These are phyloP conservation scores for Tyrophagus putrescentiae DNA, from an alignment of 1,140 invertebrate genomes.

Conservation along the genomic window DNA sequence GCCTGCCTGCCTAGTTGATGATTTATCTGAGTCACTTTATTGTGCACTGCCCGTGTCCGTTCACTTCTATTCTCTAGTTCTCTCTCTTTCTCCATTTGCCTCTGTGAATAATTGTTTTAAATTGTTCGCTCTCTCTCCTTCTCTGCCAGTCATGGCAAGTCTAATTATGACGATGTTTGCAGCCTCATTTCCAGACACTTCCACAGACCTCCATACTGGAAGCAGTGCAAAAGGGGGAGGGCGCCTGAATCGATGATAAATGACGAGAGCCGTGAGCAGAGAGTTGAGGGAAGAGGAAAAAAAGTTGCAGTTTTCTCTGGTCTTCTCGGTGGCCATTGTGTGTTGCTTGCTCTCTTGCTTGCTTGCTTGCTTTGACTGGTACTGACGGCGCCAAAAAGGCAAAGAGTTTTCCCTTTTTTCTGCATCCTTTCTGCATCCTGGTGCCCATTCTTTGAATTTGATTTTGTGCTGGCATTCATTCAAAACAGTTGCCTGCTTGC, in stretches of 20 bases:
- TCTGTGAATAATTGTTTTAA: conserved; percentile 11
- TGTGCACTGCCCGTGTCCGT: not conserved
- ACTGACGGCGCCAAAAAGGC: no score
- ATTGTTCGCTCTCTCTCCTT: not conserved
- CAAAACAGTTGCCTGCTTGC: no score
- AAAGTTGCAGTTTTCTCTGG: not conserved
- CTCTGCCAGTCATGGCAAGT: not conserved
- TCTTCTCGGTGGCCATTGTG: no score
- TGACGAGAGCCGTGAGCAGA: not conserved
- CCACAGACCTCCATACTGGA: not conserved
- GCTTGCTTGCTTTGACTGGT: no score
- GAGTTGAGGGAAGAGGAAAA: no score
- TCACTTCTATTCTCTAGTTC: no score
- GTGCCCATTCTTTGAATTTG: no score
- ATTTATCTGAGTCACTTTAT: conserved; percentile 1
- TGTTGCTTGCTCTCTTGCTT: no score
- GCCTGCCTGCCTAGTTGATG: not conserved
- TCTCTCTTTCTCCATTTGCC: not conserved
- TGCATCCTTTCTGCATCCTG: no score
- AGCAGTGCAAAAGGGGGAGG: no score
- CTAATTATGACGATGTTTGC: conserved; percentile 16
- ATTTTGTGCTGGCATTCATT: no score
- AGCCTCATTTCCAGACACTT: not conserved
- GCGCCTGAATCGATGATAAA: conserved; percentile 5
- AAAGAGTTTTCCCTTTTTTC: no score